A percentile compares a stretch with the other conserved stretches of the same genome.
phyloP scores from a whole-genome alignment of 2,888 invertebrate genomes.

The Quadroppia sp. region DNA sequence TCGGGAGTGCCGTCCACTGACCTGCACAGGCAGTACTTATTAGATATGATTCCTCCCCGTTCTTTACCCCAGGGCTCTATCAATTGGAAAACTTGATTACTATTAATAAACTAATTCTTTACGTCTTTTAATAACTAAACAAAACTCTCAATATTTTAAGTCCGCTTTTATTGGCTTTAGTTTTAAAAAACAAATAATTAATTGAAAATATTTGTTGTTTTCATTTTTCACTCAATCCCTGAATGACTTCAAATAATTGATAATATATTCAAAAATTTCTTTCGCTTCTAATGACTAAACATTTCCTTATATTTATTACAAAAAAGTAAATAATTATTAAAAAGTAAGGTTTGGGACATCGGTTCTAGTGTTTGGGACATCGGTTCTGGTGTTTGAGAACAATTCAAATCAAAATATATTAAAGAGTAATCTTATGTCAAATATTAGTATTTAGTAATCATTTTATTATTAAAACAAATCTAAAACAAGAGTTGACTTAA shows the following conservation, averaged over 20 bases:
- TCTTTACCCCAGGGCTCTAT: slow-evolving; percentile 47
- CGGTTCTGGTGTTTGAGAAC: neutral
- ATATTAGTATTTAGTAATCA: neutral
- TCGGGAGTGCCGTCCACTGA: slow-evolving; percentile 53
- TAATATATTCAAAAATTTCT: neutral
- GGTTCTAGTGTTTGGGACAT: neutral
- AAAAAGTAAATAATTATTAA: neutral
- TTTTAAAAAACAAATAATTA: too few relatives aligned
- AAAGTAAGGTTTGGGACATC: neutral
- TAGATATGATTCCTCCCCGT: slow-evolving; percentile 81
- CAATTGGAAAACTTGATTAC: slow-evolving; percentile 47
- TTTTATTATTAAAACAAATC: neutral
- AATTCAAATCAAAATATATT: neutral
- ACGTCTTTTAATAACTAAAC: neutral
- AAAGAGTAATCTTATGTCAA: neutral
- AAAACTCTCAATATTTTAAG: neutral
- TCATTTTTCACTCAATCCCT: neutral
- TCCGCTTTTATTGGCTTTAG: neutral
- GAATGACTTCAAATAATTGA: neutral
- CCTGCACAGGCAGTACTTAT: slow-evolving; percentile 82
- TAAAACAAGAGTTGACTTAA: neutral
- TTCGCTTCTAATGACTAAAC: neutral
- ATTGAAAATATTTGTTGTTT: neutral
- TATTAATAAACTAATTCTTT: neutral
- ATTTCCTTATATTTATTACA: neutral